phyloP scores from a whole-genome alignment of 2,888 invertebrate species.

The Conops quadrifasciatus region DNA sequence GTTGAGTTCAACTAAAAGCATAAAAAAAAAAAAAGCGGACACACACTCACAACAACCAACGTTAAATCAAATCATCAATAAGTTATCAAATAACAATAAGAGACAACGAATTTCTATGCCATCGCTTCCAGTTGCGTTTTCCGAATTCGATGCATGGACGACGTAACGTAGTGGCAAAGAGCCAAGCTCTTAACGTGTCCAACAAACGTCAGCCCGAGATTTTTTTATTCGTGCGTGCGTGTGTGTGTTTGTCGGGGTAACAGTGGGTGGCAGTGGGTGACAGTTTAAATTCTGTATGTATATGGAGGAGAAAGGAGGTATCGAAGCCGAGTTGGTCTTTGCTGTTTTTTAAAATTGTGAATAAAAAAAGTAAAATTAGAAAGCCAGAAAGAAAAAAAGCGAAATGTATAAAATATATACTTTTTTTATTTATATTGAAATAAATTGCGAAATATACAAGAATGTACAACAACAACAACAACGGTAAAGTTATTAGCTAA shows the following conservation, averaged over 20 bases:
- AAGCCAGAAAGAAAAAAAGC: slow-evolving; percentile 6
- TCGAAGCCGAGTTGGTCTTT: too few species aligned
- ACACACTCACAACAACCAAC: slow-evolving; percentile 3
- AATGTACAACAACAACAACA: slow-evolving; percentile 21
- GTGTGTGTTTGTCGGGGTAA: slow-evolving; percentile 17
- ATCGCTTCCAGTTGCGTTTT: slow-evolving; percentile 33
- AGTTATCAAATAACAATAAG: slow-evolving; percentile 37
- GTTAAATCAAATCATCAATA: slow-evolving; percentile 39
- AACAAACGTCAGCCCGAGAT: too few species aligned
- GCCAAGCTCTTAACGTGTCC: slow-evolving; percentile 14
- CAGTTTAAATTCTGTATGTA: neutral
- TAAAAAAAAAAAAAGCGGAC: neutral
- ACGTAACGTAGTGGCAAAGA: slow-evolving; percentile 8
- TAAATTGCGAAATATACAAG: slow-evolving; percentile 32
- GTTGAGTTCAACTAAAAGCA: neutral
- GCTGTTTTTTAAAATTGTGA: slow-evolving; percentile 15
- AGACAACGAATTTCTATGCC: slow-evolving; percentile 34
- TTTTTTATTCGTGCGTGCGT: neutral
- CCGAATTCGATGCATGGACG: slow-evolving; percentile 22
- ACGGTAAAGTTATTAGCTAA: slow-evolving; percentile 1
- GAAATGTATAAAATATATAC: slow-evolving; percentile 26
- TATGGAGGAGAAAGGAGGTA: neutral
- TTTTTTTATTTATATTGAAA: slow-evolving; percentile 29
- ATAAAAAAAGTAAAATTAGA: slow-evolving; percentile 8
- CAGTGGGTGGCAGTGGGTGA: neutral